Conservation (phyloP, 2,797 vertebrate species). For the Danio aesculapii region DNA sequence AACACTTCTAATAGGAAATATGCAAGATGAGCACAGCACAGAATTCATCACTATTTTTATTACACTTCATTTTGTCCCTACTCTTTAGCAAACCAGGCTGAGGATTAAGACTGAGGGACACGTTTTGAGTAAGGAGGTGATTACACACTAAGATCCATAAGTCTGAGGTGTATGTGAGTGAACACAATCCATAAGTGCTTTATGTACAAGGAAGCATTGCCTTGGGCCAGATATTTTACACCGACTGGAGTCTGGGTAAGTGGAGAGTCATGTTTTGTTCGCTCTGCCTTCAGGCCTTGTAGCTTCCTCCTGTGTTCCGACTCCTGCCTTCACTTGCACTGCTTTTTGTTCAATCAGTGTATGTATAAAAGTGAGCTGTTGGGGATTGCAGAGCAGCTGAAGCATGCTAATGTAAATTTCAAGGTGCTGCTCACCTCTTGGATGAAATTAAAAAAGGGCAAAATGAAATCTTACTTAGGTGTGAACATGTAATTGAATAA, state of each 20-base stretch:
- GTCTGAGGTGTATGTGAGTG: not conserved
- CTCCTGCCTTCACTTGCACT: not conserved
- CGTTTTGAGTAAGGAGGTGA: not conserved
- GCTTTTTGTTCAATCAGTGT: not conserved
- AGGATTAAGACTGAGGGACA: not conserved
- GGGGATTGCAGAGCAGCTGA: not conserved
- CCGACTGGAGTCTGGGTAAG: constrained; percentile 33
- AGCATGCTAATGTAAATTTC: constrained; percentile 6
- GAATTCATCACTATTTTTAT: not conserved
- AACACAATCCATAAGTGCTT: constrained; percentile 21
- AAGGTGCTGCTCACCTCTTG: not conserved
- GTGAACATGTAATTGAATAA: not conserved
- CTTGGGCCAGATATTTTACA: constrained; percentile 57
- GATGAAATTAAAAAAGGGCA: not conserved
- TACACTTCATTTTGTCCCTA: not conserved
- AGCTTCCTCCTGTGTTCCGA: constrained; percentile 9
- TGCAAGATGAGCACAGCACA: not conserved
- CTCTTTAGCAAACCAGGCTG: not conserved
- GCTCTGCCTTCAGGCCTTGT: constrained; percentile 3
- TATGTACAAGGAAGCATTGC: constrained; percentile 49
- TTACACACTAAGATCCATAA: not conserved
- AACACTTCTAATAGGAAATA: not conserved
- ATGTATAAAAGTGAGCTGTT: not conserved
- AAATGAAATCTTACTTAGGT: not conserved
- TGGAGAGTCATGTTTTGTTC: constrained; percentile 1